phyloP scores from a whole-genome alignment of 2,888 invertebrate genomes.

The Diloba caeruleocephala region DNA sequence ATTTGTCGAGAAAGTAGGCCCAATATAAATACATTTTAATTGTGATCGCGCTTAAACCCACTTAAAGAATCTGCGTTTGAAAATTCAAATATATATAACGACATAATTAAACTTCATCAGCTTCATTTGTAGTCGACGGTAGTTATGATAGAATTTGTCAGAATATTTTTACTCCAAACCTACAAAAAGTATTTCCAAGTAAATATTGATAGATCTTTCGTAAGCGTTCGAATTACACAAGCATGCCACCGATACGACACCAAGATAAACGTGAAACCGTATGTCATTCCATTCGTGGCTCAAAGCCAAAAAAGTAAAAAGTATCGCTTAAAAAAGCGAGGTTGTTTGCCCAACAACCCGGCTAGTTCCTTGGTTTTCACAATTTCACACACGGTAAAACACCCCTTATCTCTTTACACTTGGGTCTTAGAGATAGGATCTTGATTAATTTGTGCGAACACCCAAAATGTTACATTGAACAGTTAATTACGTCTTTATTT shows the following conservation, averaged over 20 bases:
- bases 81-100: no score
- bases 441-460: conserved; percentile 37
- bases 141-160: no score
- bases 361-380: conserved; percentile 41
- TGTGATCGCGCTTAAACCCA: no score
- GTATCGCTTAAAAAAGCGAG: conserved; percentile 22
- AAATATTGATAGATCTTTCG: conserved; percentile 20
- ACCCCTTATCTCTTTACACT: conserved; percentile 26
- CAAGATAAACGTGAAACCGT: conserved; percentile 34
- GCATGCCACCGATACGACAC: conserved; percentile 17
- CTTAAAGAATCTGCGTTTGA: no score
- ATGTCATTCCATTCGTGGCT: conserved; percentile 41
- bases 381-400: conserved; percentile 40
- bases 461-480: conserved; percentile 2
- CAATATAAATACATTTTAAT: no score
- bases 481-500: conserved; percentile 24
- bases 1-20: no score
- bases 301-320: conserved; percentile 42
- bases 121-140: no score
- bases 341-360: conserved; percentile 5
- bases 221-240: conserved; percentile 34
- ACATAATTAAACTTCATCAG: no score
- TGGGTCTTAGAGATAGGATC: conserved; percentile 29
- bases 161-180: not conserved
- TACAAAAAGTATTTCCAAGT: conserved; percentile 14